Evolutionary conservation across 2,113 vertebrate genomes (phyloP), one percentile per base, ranked within the genome.

Genomic region (Parus major): DNA sequence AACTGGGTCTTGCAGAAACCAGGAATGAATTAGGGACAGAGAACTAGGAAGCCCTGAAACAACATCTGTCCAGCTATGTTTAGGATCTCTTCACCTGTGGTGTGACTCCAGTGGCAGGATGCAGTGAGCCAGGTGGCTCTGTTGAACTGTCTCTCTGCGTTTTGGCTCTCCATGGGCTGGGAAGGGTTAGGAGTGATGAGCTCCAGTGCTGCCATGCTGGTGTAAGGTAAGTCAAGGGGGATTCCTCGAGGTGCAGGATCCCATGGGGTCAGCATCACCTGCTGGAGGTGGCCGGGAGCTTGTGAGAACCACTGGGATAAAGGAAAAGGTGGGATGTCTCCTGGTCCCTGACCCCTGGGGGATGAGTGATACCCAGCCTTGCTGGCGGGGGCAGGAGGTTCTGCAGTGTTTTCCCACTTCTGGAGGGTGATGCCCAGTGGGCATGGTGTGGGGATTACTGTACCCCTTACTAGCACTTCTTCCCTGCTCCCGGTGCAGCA

Each of bases 11-110:
- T 46, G 71, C 77, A 78, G 87, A 75, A 92, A 83, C 44, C 80
- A 63, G 73, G 93, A 92, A 93, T 65, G 78, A 96, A 80, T 92
- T 91, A 85, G 65, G 70, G 76, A 65, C 77, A 87, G 71, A 15
- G 42, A 83, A 83, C 89, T 88, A 91, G 76, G 3, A 1, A 80
- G 76, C 69, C 23, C 52, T 79, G 91, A 64, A 88, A 95, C 36
- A 93, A 70, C 69, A 61, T 76, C 80, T 92, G 22, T 64, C 73
- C 49, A 66, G 73, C 47, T 71, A 14, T 35, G 66, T 81, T 59
- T 52, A 56, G 31, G 49, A 44, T 71, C 36, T 50, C 9, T 42
- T 91, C 81, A 85, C 84, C 82, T 78, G 64, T 46, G 50, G 36
- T 57, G 19, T 69, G 49, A 31, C 44, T 88, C 36, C 2, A 7